Evolutionary conservation across 2,888 invertebrate genomes (phyloP).

Genomic region (Portevinia maculata): DNA sequence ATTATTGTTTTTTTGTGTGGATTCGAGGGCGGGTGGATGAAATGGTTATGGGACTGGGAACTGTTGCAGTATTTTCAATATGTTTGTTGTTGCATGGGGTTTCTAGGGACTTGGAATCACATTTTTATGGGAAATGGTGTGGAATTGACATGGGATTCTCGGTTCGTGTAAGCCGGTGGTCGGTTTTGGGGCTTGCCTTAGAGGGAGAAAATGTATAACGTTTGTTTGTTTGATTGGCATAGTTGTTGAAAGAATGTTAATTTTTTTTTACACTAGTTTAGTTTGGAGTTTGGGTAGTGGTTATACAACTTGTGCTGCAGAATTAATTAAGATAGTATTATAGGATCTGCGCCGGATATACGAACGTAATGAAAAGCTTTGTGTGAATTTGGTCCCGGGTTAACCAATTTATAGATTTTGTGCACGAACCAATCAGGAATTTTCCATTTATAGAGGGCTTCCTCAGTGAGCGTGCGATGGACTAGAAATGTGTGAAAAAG

Average conservation of each 20-base stretch:
- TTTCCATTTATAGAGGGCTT: no score
- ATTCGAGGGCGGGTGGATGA: conserved; percentile 49
- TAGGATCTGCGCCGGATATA: conserved; percentile 32
- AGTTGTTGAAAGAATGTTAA: conserved; percentile 46
- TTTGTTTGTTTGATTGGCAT: conserved; percentile 64
- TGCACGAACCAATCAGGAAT: conserved; percentile 9
- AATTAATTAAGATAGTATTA: conserved; percentile 28
- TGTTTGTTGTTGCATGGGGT: conserved; percentile 39
- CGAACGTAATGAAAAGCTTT: not conserved
- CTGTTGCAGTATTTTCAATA: conserved; percentile 59
- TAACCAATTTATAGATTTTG: conserved; percentile 42
- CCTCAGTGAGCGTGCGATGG: conserved; percentile 11
- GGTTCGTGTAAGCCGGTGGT: conserved; percentile 18
- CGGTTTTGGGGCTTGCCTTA: conserved; percentile 11
- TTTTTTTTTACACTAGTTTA: conserved; percentile 33
- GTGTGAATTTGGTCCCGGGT: conserved; percentile 13
- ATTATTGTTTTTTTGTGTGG: conserved; percentile 22
- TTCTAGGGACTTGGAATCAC: conserved; percentile 23
- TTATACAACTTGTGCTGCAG: conserved; percentile 44
- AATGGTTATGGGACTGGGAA: conserved; percentile 63
- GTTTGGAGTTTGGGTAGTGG: conserved; percentile 28
- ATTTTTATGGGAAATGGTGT: conserved; percentile 58
- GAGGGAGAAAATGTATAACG: conserved; percentile 60
- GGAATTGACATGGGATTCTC: conserved; percentile 66
- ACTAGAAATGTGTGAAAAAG: not conserved